A percentile compares a stretch with the other conserved stretches of the same genome.
Evolutionary conservation across 37 sponge, comb jelly and placozoan genomes (phyloP).

Genomic region (Diacarnus erythraeanus): DNA sequence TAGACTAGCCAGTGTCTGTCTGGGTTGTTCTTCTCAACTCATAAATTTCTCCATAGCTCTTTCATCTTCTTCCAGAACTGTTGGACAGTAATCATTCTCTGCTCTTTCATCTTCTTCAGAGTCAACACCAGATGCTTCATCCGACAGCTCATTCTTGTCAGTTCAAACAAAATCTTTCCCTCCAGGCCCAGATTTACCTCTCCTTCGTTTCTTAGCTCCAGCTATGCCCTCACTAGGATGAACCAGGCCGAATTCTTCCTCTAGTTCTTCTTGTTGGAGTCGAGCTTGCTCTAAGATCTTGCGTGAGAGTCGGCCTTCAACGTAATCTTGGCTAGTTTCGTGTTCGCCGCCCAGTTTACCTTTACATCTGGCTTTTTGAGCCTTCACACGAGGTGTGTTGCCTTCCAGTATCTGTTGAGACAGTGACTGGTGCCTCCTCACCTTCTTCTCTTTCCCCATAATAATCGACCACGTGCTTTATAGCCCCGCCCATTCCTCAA

Average conservation of each 20-base stretch:
- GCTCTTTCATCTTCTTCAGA: slow-evolving; percentile 20
- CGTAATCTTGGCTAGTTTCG: slow-evolving; percentile 24
- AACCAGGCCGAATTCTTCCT: slow-evolving; percentile 59
- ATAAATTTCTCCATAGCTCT: slow-evolving; percentile 76
- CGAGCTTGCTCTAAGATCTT: slow-evolving; percentile 80
- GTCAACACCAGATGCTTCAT: neutral
- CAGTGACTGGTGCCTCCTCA: slow-evolving; percentile 40
- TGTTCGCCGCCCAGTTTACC: neutral
- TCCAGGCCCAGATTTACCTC: neutral
- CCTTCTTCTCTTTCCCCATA: slow-evolving; percentile 65
- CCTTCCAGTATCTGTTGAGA: slow-evolving; percentile 53
- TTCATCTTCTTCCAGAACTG: slow-evolving; percentile 82
- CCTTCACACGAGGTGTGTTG: slow-evolving; percentile 20
- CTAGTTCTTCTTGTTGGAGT: slow-evolving; percentile 82
- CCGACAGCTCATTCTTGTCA: neutral
- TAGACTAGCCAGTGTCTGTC: slow-evolving; percentile 80
- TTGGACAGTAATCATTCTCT: slow-evolving; percentile 30
- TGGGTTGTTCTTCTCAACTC: slow-evolving; percentile 42
- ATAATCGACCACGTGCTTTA: no score
- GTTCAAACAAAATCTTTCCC: neutral
- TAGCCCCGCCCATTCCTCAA: no score
- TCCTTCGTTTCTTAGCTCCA: neutral
- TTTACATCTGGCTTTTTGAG: neutral
- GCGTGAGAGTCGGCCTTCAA: slow-evolving; percentile 53
- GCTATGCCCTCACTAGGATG: neutral